Conservation (phyloP, 2,113 vertebrate genomes). For the Dryoscopus gambensis region DNA sequence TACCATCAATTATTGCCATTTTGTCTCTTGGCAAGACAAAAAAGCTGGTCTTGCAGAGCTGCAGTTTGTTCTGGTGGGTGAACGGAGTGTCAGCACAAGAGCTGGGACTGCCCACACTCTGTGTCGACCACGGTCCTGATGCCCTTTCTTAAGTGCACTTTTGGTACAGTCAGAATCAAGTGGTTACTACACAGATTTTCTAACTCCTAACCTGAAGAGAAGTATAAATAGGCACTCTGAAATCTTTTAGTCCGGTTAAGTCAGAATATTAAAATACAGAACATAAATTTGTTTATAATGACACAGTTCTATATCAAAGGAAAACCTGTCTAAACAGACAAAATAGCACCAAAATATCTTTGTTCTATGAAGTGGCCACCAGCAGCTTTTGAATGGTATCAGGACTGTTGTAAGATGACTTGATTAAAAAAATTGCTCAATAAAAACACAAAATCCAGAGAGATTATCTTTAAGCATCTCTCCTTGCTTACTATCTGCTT, state of each 20-base stretch:
- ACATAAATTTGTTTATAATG: background rate
- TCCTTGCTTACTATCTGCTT: background rate
- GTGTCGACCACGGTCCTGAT: rapidly evolving
- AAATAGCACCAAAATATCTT: slow-evolving; percentile 36
- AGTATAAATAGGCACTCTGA: background rate
- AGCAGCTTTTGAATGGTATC: background rate
- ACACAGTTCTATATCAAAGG: background rate
- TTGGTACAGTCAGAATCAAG: background rate
- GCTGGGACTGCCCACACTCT: background rate
- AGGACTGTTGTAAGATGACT: background rate
- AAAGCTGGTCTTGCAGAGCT: background rate
- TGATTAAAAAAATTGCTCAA: background rate
- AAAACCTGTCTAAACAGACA: background rate
- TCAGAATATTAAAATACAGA: background rate
- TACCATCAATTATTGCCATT: background rate
- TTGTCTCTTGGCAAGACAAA: background rate
- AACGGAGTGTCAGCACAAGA: background rate
- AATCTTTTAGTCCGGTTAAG: background rate
- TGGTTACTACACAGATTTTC: background rate
- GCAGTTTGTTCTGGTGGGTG: background rate
- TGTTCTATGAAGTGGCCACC: background rate
- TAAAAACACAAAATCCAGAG: background rate
- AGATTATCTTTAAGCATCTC: background rate
- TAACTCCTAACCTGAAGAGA: background rate
- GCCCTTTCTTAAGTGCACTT: background rate